These are phyloP conservation scores for Albula glossodonta DNA, from an alignment of 2,113 vertebrate species.

Conservation along the genomic window DNA sequence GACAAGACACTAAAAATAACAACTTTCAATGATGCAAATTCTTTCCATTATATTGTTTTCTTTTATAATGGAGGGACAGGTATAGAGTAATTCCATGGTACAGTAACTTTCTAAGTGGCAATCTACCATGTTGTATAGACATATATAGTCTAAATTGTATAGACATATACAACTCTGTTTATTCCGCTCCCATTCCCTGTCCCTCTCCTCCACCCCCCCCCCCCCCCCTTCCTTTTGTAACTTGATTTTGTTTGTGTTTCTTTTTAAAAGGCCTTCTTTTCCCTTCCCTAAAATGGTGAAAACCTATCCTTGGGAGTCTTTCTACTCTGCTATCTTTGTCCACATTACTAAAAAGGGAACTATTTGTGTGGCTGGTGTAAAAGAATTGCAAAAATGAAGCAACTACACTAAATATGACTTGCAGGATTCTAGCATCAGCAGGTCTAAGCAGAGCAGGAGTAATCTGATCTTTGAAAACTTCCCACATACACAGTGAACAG, in stretches of 20 bases:
- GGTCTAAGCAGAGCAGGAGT: neutral
- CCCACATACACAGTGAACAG: too few species aligned
- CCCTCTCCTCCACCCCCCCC: too few species aligned
- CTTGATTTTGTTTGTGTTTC: neutral
- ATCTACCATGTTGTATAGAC: neutral
- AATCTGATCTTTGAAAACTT: neutral
- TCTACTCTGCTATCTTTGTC: neutral
- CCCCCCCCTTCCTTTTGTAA: too few species aligned
- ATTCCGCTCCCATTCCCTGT: neutral
- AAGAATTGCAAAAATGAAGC: neutral
- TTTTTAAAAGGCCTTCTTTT: neutral
- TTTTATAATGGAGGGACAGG: neutral
- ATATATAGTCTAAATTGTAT: too few species aligned
- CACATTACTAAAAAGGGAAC: neutral
- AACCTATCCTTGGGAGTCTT: neutral
- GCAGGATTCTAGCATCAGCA: neutral
- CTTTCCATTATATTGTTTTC: neutral
- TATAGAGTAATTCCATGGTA: neutral
- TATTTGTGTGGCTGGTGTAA: neutral
- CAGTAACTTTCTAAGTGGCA: neutral
- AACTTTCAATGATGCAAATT: neutral
- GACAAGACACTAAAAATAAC: too few species aligned
- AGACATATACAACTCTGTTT: neutral
- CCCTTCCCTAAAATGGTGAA: neutral
- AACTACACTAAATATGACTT: neutral